Evolutionary conservation across 2,113 vertebrate species (phyloP), one percentile per base, ranked within the genome.

Genomic region (Pachycephala philippinensis): DNA sequence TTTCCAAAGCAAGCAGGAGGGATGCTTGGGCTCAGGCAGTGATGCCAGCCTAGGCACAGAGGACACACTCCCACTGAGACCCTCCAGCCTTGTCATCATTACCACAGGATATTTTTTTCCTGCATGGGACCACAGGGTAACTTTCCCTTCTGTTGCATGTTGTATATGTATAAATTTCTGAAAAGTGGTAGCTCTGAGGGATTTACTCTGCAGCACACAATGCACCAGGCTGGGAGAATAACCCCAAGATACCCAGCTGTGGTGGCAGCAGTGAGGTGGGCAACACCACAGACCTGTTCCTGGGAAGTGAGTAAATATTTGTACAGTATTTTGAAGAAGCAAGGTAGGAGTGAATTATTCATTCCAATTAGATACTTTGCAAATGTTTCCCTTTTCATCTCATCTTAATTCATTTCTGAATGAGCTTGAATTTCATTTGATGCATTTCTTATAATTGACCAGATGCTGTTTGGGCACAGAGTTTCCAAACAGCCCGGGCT

Each of bases 361-460:
- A 78, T 77, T 57, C 56, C 49, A 90, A 87, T 89, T 74, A 93
- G 74, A 64, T 79, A 57, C 64, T 90, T 95, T 68, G 80, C 56
- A 90, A 96, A 90, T 65, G 80, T 94, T 93, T 93, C 86, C 71
- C 56, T 75, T 86, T 88, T 54, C 8, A 82, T 85, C 76, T 78
- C 40, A 33, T 96, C 92, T 95, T 90, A 74, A 94, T 95, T 97
- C 69, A 84, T 84, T 95, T 78, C 83, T 84, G 83, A 96, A 94
- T 86, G 88, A 93, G 72, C 53, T 21, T 90, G 83, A 75, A 92
- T 93, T 92, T 92, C 61, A 65, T 93, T 93, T 80, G 61, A 72
- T 93, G 85, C 60, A 42, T 95, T 89, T 92, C 94, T 96, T 96
- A 42, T 89, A 95, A 95, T 78, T 87, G 95, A 93, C 93, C 92